Evolutionary conservation across 2,888 invertebrate species (phyloP), one percentile per base, ranked within the genome.

Genomic region (Meteorus colon): DNA sequence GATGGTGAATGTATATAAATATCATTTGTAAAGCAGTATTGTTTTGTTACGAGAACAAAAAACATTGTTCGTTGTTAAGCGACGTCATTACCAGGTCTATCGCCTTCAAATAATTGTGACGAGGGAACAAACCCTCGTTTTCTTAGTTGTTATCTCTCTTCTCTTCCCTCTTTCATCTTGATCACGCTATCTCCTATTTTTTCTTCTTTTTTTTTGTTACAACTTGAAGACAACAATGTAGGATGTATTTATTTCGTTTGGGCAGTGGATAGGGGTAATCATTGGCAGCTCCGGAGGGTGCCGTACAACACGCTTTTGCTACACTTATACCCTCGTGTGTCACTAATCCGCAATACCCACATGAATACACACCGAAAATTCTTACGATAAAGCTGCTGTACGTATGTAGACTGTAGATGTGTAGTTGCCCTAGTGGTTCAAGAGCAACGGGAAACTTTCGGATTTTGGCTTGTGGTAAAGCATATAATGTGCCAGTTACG

Each of bases 221-320:
- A 24, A 55, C 55, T 55, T 19, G 8, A 55, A 55, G 55, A 55
- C 55, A 24, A 55, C 55, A 51, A 24, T 41, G 31, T 31, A 62
- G 73, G 77, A 59, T 75, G 63, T 76, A 81, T 83, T 79, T 82
- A 79, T 81, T 80, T 76, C 73, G 73, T 65, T 37, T 69, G 76
- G 65, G 67, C 74, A 48, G 74, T 72, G 77, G 81, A 84, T 84
- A 82, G 81, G 85, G 85, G 85, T 86, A 85, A 86, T 85, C 83
- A 84, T 83, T 76, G 81, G 73, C 79, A 81, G 77, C 81, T 79
- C 77, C 77, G 75, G 77, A 79, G 81, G 81, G 79, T 78, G 78
- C 70, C 68, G 45, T 63, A 37, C 55, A 55, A n/a, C 19, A 19
- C 19, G 19, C 55, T 24, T 63, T 69, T 34, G 34, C 74, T 41